Conservation (phyloP, 2,797 vertebrate species). For the Xerus rutilus region DNA sequence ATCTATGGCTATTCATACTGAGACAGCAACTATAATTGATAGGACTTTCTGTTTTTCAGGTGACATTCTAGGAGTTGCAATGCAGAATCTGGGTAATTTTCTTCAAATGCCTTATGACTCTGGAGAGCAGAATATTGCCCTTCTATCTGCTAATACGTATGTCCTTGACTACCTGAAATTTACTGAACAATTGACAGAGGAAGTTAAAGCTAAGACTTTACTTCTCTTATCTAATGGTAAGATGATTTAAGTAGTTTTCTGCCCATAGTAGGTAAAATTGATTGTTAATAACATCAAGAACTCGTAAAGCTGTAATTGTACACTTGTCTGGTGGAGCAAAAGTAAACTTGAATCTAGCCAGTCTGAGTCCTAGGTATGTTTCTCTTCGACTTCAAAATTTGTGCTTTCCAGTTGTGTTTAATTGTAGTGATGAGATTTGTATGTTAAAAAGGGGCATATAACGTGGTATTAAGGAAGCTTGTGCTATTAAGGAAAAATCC, state of each 20-base stretch:
- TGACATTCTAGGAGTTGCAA: slow-evolving; percentile 93
- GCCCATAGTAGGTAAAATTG: not conserved
- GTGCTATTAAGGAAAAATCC: not conserved
- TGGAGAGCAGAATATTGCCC: slow-evolving; percentile 94
- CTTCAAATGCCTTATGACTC: slow-evolving; percentile 84
- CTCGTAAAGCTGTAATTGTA: not conserved
- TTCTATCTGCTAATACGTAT: slow-evolving; percentile 92
- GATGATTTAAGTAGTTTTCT: slow-evolving; percentile 54
- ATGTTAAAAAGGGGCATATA: not conserved
- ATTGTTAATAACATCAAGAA: not conserved
- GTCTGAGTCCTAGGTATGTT: not conserved
- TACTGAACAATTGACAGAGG: slow-evolving; percentile 90
- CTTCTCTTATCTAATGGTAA: slow-evolving; percentile 91
- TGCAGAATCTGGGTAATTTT: slow-evolving; percentile 92
- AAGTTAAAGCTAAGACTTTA: slow-evolving; percentile 86
- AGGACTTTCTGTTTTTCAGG: slow-evolving; percentile 86
- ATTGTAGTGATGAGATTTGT: not conserved
- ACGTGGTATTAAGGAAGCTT: not conserved
- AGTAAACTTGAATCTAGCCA: not conserved
- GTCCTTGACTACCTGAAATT: slow-evolving; percentile 93
- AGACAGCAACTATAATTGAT: not conserved
- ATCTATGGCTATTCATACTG: not conserved
- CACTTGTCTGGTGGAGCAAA: not conserved
- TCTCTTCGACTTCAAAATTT: not conserved
- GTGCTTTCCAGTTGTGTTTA: not conserved